phyloP scores from a whole-genome alignment of 2,888 invertebrate species.

The Cheilosia pagana region DNA sequence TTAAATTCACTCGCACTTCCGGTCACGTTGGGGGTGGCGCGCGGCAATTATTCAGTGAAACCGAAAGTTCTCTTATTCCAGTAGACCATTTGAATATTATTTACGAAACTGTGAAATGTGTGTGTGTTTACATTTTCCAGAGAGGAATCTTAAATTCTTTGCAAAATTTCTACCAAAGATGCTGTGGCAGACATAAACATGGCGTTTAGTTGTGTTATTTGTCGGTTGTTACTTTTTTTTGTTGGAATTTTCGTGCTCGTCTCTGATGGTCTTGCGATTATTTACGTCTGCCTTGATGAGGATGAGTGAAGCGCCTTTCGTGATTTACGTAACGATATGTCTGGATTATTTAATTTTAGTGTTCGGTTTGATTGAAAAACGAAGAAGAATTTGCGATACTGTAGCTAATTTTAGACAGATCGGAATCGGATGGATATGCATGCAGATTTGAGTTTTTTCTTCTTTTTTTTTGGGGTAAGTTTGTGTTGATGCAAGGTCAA shows the following conservation, averaged over 20 bases:
- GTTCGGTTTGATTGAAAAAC: conserved; percentile 39
- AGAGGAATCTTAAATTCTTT: conserved; percentile 44
- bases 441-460: conserved; percentile 8
- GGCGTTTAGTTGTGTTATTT: conserved; percentile 52
- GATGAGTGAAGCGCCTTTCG: conserved; percentile 34
- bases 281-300: conserved; percentile 44
- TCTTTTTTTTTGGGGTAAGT: conserved; percentile 16
- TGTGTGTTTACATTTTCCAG: conserved; percentile 62
- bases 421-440: conserved; percentile 23
- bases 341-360: conserved; percentile 64
- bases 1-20: conserved; percentile 57
- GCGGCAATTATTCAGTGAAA: conserved; percentile 37
- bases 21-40: conserved; percentile 37
- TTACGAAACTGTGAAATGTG: conserved; percentile 41
- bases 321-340: conserved; percentile 62
- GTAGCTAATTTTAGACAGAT: conserved; percentile 30
- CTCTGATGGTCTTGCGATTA: not conserved
- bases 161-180: conserved; percentile 21
- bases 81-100: conserved; percentile 18
- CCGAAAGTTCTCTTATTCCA: conserved; percentile 46
- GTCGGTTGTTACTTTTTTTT: conserved; percentile 28
- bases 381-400: conserved; percentile 19
- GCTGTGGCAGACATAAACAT: conserved; percentile 63
- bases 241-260: conserved; percentile 2
- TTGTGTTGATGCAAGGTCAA: conserved; percentile 31